A percentile compares a stretch with the other conserved stretches of the same genome.
These are phyloP conservation scores for Orthonevra nobilis DNA, from an alignment of 2,888 invertebrate species.

Conservation along the genomic window DNA sequence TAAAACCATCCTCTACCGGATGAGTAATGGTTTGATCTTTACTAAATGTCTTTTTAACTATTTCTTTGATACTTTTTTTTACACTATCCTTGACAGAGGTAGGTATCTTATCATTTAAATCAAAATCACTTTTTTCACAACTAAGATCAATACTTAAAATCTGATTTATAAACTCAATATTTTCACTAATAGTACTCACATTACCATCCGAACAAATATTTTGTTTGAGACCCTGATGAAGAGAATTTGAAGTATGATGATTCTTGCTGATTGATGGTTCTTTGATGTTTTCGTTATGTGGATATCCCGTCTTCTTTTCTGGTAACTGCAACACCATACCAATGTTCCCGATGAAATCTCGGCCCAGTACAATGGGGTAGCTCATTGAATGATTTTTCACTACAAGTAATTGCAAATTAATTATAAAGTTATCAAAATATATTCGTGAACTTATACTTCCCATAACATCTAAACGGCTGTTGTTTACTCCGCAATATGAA, in stretches of 20 bases:
- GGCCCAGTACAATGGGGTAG: too few relatives aligned
- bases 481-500: too few relatives aligned
- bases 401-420: too few relatives aligned
- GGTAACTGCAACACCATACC: not conserved
- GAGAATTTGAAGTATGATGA: not conserved
- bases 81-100: not conserved
- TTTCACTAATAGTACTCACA: too few relatives aligned
- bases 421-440: too few relatives aligned
- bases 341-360: too few relatives aligned
- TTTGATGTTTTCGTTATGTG: not conserved
- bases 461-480: too few relatives aligned
- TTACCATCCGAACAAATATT: not conserved
- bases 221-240: not conserved
- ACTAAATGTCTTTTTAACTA: conserved; percentile 12
- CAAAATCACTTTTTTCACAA: not conserved
- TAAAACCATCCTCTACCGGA: not conserved
- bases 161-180: too few relatives aligned
- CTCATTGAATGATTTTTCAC: too few relatives aligned
- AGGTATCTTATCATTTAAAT: conserved; percentile 10
- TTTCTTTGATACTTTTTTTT: not conserved
- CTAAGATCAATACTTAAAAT: conserved; percentile 17
- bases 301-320: not conserved
- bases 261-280: not conserved
- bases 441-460: too few relatives aligned
- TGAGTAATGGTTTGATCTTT: conserved; percentile 7